Conservation (phyloP, 2,113 vertebrate genomes). For the Rana temporaria region DNA sequence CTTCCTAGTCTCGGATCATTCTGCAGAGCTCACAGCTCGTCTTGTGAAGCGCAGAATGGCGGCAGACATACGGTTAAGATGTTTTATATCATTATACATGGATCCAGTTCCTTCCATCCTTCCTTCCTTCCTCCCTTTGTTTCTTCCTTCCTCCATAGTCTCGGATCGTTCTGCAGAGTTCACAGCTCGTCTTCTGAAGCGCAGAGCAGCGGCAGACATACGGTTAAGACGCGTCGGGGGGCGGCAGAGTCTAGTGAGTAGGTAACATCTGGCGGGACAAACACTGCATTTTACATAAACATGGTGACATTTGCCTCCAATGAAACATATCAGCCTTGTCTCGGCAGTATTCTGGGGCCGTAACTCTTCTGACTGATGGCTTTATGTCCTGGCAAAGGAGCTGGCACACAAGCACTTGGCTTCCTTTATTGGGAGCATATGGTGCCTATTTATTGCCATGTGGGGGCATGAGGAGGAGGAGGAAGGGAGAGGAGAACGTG, state of each 20-base stretch:
- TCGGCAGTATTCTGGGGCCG: neutral
- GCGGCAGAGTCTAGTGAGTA: neutral
- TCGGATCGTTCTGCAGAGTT: too few species aligned
- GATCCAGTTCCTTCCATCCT: too few species aligned
- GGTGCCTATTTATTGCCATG: slow-evolving; percentile 10
- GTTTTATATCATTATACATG: too few species aligned
- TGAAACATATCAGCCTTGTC: neutral
- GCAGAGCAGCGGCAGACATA: too few species aligned
- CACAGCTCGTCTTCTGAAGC: too few species aligned
- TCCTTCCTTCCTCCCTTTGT: too few species aligned
- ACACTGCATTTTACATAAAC: neutral
- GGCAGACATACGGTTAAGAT: too few species aligned
- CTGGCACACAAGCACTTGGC: slow-evolving; percentile 12
- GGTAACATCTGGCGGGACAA: slow-evolving; percentile 6
- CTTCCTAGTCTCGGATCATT: too few species aligned
- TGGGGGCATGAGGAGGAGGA: neutral
- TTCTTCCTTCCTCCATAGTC: too few species aligned
- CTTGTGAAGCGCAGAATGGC: too few species aligned
- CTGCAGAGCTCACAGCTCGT: too few species aligned
- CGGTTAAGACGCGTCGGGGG: neutral
- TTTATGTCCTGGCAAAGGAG: slow-evolving; percentile 31
- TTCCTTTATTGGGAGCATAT: slow-evolving; percentile 41
- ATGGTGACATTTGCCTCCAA: slow-evolving; percentile 12
- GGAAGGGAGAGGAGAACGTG: neutral
- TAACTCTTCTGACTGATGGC: slow-evolving; percentile 33